A percentile compares a stretch with the other conserved stretches of the same genome.
phyloP scores from a whole-genome alignment of 2,113 vertebrate species.

The Heloderma charlesbogerti region DNA sequence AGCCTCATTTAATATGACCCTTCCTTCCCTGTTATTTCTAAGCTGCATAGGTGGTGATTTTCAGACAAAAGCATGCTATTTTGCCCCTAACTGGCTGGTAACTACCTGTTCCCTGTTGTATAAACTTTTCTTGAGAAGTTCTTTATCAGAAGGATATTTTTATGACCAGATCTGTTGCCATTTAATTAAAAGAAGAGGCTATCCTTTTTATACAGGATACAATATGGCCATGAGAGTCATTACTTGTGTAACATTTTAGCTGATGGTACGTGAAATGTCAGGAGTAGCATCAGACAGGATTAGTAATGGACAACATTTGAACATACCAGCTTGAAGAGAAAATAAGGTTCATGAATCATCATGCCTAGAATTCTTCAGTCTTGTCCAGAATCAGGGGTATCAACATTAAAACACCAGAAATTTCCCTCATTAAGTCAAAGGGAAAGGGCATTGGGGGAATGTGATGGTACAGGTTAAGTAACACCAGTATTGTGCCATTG shows the following conservation, averaged over 20 bases:
- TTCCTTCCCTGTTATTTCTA: constrained; percentile 24
- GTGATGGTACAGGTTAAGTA: background rate
- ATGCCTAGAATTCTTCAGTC: background rate
- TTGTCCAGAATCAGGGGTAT: background rate
- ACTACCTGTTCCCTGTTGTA: background rate
- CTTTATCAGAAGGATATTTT: constrained; percentile 4
- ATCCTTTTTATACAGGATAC: constrained; percentile 10
- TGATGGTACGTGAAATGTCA: background rate
- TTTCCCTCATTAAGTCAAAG: background rate
- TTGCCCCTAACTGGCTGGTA: constrained; percentile 15
- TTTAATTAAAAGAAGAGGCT: background rate
- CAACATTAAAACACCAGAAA: background rate
- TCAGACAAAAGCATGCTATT: constrained; percentile 14
- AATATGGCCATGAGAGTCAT: background rate
- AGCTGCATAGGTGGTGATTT: constrained; percentile 13
- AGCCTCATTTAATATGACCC: constrained; percentile 1
- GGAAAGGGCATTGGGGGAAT: background rate
- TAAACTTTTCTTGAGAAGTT: constrained; percentile 4
- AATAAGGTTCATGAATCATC: background rate
- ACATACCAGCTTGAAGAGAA: background rate
- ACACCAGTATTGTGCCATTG: background rate
- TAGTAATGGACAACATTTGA: background rate
- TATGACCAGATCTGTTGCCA: background rate
- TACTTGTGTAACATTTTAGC: background rate
- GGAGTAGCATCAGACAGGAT: background rate